Percentiles rank a stretch among this genome's conserved stretches.
Conservation (phyloP, 2,888 invertebrate species). For the Boloria selene region DNA sequence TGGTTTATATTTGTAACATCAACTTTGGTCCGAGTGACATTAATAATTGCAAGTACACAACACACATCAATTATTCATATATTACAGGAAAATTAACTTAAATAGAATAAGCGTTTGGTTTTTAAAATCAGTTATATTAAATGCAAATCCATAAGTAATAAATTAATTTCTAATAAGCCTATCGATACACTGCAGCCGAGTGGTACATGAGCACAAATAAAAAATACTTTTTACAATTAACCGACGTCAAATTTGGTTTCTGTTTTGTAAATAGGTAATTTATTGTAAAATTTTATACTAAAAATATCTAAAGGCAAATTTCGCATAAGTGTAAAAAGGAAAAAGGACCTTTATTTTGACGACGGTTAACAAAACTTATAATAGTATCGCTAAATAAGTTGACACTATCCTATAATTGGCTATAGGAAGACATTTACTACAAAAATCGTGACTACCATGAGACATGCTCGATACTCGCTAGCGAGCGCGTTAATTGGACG, state of each 20-base stretch:
- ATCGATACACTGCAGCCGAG: conserved; percentile 1
- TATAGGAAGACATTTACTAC: conserved; percentile 62
- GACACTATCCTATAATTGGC: conserved; percentile 33
- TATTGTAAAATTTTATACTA: too few relatives aligned
- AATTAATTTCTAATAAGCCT: conserved; percentile 18
- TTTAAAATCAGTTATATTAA: conserved; percentile 5
- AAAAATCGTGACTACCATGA: conserved; percentile 9
- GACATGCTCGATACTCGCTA: conserved; percentile 2
- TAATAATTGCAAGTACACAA: not conserved
- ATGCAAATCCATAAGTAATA: conserved; percentile 22
- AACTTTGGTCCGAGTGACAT: too few relatives aligned
- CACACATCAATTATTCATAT: conserved; percentile 7
- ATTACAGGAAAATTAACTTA: conserved; percentile 10
- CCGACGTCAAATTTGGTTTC: conserved; percentile 1
- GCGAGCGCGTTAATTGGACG: not conserved
- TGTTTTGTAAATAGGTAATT: too few relatives aligned
- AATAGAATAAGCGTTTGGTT: conserved; percentile 17
- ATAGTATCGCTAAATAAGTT: conserved; percentile 21
- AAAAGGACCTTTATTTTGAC: conserved; percentile 5
- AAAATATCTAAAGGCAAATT: not conserved
- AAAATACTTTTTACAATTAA: conserved; percentile 14
- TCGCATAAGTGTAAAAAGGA: too few relatives aligned
- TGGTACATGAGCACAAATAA: conserved; percentile 3
- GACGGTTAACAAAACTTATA: conserved; percentile 19
- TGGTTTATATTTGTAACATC: too few relatives aligned